Evolutionary conservation across 2,797 vertebrate genomes (phyloP).

Genomic region (Jordanella pulchra): DNA sequence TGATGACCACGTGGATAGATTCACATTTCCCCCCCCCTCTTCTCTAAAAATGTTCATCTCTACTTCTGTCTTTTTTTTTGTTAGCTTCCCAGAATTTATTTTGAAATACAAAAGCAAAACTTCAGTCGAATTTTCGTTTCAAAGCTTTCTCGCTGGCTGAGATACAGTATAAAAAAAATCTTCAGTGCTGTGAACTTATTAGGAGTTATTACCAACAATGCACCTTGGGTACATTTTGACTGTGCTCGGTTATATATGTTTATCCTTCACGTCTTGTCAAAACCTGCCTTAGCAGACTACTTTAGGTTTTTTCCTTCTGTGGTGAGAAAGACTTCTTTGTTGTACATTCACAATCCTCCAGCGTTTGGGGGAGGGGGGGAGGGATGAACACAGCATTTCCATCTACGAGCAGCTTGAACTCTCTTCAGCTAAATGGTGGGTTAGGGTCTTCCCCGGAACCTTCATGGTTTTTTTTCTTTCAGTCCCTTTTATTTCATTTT

Average conservation of each 20-base stretch:
- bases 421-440: constrained; percentile 78
- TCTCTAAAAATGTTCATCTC: constrained; percentile 52
- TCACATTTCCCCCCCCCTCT: constrained; percentile 50
- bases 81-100: constrained; percentile 75
- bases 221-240: constrained; percentile 81
- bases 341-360: constrained; percentile 79
- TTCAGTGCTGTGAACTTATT: constrained; percentile 84
- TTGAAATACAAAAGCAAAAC: constrained; percentile 79
- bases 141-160: constrained; percentile 95
- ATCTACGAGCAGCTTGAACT: constrained; percentile 75
- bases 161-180: constrained; percentile 87
- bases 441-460: constrained; percentile 81
- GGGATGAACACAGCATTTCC: constrained; percentile 76
- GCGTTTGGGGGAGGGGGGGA: constrained; percentile 54
- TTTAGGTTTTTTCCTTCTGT: constrained; percentile 61
- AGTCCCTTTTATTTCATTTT: constrained; percentile 68
- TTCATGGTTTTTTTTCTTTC: constrained; percentile 74
- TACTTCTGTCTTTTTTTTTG: constrained; percentile 44
- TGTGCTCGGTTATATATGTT: constrained; percentile 89
- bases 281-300: constrained; percentile 63
- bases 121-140: constrained; percentile 79
- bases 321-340: constrained; percentile 71
- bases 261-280: constrained; percentile 78
- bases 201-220: constrained; percentile 78
- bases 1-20: constrained; percentile 75